phyloP scores from a whole-genome alignment of 2,113 vertebrate species.

The Pardalotus punctatus region DNA sequence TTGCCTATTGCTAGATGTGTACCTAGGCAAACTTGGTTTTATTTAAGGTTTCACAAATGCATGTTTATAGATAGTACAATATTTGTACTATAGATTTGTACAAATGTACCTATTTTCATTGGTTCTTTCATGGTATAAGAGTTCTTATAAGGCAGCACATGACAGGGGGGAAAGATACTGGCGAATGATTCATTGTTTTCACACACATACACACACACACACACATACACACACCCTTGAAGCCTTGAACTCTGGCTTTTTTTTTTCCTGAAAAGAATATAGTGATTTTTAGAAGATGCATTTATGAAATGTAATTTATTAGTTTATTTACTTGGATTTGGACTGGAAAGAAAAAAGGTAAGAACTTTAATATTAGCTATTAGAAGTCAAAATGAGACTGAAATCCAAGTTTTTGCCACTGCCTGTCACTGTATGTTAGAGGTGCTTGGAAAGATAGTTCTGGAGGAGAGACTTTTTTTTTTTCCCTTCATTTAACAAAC shows the following conservation, averaged over 20 bases:
- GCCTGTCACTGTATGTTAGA: background rate
- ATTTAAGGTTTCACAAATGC: background rate
- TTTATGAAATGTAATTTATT: background rate
- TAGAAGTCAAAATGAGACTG: background rate
- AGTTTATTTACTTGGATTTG: background rate
- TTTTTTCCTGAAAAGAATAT: fast-evolving
- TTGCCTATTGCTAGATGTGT: background rate
- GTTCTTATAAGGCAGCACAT: background rate
- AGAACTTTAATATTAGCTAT: background rate
- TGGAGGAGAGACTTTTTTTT: background rate
- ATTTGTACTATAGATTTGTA: too few relatives aligned
- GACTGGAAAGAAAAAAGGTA: background rate
- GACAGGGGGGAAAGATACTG: background rate
- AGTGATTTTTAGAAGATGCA: background rate
- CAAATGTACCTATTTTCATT: background rate
- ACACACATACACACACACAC: fast-evolving
- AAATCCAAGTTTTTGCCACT: background rate
- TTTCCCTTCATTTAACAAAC: background rate
- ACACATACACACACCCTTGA: fast-evolving
- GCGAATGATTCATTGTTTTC: fast-evolving
- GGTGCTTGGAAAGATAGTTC: background rate
- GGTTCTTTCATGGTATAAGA: background rate
- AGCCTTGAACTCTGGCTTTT: too few relatives aligned
- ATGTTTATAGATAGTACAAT: background rate
- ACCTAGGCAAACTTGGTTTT: background rate